Percentiles rank a stretch among this genome's conserved stretches.
These are phyloP conservation scores for Agapetus fuscipes DNA, from an alignment of 2,888 invertebrate species.

Conservation along the genomic window DNA sequence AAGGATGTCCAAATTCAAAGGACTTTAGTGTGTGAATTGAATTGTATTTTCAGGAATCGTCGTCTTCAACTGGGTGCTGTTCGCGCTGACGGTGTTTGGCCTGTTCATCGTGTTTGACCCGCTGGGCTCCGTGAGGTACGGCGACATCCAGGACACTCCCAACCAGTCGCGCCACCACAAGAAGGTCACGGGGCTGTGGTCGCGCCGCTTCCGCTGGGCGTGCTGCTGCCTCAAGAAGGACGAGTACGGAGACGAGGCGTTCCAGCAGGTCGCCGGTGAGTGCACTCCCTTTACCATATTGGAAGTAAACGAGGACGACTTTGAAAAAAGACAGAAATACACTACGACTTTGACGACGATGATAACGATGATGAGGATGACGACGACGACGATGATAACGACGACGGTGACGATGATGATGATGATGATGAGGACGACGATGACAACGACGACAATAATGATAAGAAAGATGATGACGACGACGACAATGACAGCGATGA, in stretches of 20 bases:
- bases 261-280: slow-evolving; percentile 68
- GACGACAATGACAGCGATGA: no score
- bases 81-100: slow-evolving; percentile 63
- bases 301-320: no score
- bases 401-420: no score
- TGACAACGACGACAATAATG: no score
- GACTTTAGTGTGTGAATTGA: no score
- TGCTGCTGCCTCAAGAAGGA: slow-evolving; percentile 65
- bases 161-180: slow-evolving; percentile 57
- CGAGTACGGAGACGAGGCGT: slow-evolving; percentile 68
- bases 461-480: no score
- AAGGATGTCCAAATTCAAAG: no score
- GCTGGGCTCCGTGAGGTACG: slow-evolving; percentile 57
- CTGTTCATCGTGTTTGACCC: slow-evolving; percentile 76
- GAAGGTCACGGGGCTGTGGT: slow-evolving; percentile 63
- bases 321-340: no score
- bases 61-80: slow-evolving; percentile 71
- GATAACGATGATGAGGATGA: no score
- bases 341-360: no score
- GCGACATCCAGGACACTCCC: slow-evolving; percentile 52
- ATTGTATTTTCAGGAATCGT: slow-evolving; percentile 60
- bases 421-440: no score
- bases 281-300: slow-evolving; percentile 1
- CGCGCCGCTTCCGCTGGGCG: slow-evolving; percentile 64
- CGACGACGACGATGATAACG: no score